These are phyloP conservation scores for Callitettix versicolor DNA, from an alignment of 1,140 invertebrate species.

Conservation along the genomic window DNA sequence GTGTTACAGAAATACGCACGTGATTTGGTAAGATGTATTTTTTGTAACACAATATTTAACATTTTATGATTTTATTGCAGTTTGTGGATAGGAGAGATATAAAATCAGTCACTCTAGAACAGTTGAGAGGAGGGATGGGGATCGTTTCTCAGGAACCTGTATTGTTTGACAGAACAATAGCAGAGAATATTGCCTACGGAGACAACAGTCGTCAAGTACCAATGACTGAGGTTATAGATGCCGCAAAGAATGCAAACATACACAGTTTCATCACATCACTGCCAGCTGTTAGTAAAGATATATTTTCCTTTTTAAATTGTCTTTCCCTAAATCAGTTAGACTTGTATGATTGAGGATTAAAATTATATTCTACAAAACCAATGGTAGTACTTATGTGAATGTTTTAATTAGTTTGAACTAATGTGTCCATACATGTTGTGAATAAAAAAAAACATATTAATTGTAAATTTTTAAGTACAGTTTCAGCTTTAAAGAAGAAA, in stretches of 20 bases:
- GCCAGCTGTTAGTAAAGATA: conserved; percentile 50
- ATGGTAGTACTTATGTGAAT: no score
- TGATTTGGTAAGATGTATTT: background rate
- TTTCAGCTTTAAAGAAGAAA: no score
- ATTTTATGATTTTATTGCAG: background rate
- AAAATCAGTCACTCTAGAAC: conserved; percentile 50
- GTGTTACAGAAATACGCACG: no score
- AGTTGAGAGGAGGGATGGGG: conserved; percentile 56
- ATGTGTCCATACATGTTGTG: no score
- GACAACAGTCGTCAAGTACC: conserved; percentile 39
- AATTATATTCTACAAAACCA: no score
- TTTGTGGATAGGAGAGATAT: conserved; percentile 39
- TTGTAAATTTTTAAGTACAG: no score
- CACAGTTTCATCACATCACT: conserved; percentile 66
- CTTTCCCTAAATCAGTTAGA: no score
- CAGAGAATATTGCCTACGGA: conserved; percentile 70
- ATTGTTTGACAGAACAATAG: conserved; percentile 59
- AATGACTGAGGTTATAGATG: conserved; percentile 47
- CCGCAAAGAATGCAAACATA: conserved; percentile 60
- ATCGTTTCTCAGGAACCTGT: conserved; percentile 75
- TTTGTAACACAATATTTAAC: background rate
- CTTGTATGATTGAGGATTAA: no score
- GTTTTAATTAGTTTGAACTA: no score
- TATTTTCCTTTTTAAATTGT: no score
- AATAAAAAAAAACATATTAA: no score